A percentile compares a stretch with the other conserved stretches of the same genome.
phyloP scores from a whole-genome alignment of 2,888 invertebrate species.

The Heliconius aoede region DNA sequence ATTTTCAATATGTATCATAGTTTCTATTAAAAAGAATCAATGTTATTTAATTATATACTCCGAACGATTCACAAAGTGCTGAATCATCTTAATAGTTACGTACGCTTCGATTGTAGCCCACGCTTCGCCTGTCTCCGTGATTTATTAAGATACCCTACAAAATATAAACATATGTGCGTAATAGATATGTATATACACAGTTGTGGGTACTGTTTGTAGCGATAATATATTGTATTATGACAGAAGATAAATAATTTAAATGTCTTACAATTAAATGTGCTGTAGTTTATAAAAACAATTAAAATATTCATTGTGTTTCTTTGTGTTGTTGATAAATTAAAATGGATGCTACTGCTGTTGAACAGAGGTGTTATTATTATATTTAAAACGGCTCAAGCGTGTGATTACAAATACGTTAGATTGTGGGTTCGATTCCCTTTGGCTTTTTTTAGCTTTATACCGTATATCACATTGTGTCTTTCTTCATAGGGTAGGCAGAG shows the following conservation, averaged over 20 bases:
- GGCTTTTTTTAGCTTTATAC: too few species aligned
- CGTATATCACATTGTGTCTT: too few species aligned
- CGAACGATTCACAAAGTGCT: slow-evolving; percentile 31
- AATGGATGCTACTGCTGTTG: too few species aligned
- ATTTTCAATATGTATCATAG: neutral
- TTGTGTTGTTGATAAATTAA: too few species aligned
- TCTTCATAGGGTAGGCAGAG: too few species aligned
- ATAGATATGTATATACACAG: neutral
- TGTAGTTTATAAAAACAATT: too few species aligned
- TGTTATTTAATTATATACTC: slow-evolving; percentile 21
- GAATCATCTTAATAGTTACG: slow-evolving; percentile 32
- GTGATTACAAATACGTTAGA: too few species aligned
- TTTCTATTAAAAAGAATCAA: slow-evolving; percentile 8
- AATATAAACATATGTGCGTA: neutral
- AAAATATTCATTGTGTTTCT: too few species aligned
- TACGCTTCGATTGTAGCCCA: slow-evolving; percentile 30
- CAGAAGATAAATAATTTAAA: neutral
- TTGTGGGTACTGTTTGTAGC: neutral
- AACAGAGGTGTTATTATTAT: too few species aligned
- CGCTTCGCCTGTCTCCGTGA: slow-evolving; percentile 29
- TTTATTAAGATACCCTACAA: slow-evolving; percentile 22
- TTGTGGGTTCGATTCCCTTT: too few species aligned
- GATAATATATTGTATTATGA: neutral
- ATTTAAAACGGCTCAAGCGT: too few species aligned
- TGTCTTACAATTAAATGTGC: neutral